Evolutionary conservation across 2,888 invertebrate species (phyloP), one percentile per base, ranked within the genome.

Genomic region (Caenorhabditis drosophilae): DNA sequence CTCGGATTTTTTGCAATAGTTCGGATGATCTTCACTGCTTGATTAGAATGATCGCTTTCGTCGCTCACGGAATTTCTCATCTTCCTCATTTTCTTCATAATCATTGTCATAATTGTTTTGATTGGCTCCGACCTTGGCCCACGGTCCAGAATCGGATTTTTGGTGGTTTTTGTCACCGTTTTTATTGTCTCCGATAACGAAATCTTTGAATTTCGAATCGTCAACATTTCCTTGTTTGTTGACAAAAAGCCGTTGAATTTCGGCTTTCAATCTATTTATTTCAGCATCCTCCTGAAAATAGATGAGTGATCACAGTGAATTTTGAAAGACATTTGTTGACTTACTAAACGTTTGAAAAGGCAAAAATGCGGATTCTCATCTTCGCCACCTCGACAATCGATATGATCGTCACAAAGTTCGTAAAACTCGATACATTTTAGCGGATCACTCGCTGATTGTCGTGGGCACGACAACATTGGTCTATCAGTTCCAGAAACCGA

Each of bases 321-420:
- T 16, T 11, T 11, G 7, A 6, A 46, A 20, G 20, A 42, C 7
- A 7, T 12, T 3, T 18, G 20, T 7, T 22, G 26, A 48, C 62
- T 60, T 22, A 72, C 71, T 57, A 67, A 26, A 34, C 56, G 49
- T 35, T 72, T 53, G 40, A 70, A 75, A 53, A 72, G 54, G 52
- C 75, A 75, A 38, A 68, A 54, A 1, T 55, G 46, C 2, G 46
- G 53, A 4, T 66, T 46, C 20, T 75, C 75, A 47, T 75, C 75
- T 35, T 72, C 72, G 6, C 63, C 68, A 25, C 51, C 52, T 2
- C 55, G 68, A 50, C 75, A 75, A 40, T 72, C 70, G 6, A 20
- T 36, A 4, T 23, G 16, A 31, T 56, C 51, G 25, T 75, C 64
- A 51, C 75, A 75, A 11, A 75, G 27, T 11, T 67, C 61, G 0